Conservation (phyloP, 2,888 invertebrate species). For the Lottia scabra region DNA sequence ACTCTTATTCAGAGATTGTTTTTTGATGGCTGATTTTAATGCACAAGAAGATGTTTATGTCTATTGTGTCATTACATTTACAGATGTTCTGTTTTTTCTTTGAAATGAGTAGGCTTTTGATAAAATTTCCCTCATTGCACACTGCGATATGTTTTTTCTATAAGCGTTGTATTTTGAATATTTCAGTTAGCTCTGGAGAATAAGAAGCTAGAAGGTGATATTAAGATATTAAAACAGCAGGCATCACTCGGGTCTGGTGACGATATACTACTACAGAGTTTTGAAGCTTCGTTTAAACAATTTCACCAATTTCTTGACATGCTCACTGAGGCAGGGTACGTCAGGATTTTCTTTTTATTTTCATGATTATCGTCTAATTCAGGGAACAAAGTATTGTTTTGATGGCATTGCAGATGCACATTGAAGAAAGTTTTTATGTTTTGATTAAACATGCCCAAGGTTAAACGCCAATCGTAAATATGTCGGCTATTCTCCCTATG, state of each 20-base stretch:
- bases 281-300: slow-evolving; percentile 66
- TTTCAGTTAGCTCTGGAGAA: slow-evolving; percentile 63
- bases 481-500: too few species aligned
- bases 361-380: not conserved
- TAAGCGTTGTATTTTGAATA: not conserved
- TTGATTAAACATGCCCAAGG: too few species aligned
- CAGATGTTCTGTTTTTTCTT: too few species aligned
- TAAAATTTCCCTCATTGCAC: not conserved
- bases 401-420: too few species aligned
- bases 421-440: too few species aligned
- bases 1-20: too few species aligned
- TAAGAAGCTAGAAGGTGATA: slow-evolving; percentile 51
- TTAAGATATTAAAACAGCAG: slow-evolving; percentile 31
- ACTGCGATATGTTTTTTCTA: not conserved
- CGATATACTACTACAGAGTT: slow-evolving; percentile 64
- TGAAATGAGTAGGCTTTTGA: not conserved
- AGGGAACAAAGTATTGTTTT: too few species aligned
- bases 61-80: too few species aligned
- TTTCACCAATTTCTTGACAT: slow-evolving; percentile 68
- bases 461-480: too few species aligned
- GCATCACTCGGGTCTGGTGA: slow-evolving; percentile 47
- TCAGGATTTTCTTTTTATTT: not conserved
- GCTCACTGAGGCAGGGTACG: slow-evolving; percentile 65
- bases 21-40: too few species aligned
- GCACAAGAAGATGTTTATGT: too few species aligned